These are phyloP conservation scores for Calliphora vomitoria DNA, from an alignment of 2,888 invertebrate species.

Conservation along the genomic window DNA sequence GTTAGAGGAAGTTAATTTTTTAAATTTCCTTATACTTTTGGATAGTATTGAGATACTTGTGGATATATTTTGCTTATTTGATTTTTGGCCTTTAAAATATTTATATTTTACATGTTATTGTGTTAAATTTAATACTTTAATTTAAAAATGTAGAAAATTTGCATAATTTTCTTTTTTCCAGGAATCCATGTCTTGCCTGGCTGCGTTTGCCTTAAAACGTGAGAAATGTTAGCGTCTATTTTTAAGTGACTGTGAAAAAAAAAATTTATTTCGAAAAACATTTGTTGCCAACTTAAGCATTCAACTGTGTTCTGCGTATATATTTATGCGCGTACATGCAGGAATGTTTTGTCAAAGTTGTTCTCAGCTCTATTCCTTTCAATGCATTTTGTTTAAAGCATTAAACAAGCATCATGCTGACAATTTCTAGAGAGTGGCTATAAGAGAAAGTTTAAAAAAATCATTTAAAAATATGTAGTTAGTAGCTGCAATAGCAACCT, in stretches of 20 bases:
- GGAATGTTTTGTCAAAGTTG: neutral
- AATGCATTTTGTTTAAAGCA: neutral
- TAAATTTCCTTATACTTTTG: neutral
- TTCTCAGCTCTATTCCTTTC: neutral
- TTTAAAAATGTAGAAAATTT: too few relatives aligned
- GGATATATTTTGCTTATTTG: neutral
- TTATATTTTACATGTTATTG: neutral
- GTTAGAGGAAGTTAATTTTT: neutral
- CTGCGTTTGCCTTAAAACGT: neutral
- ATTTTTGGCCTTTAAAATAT: neutral
- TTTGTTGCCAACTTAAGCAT: slow-evolving; percentile 26
- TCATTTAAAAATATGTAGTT: too few relatives aligned
- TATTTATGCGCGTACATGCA: neutral
- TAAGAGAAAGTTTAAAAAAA: neutral
- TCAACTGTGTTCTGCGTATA: neutral
- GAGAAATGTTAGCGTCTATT: neutral
- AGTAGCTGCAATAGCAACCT: too few relatives aligned
- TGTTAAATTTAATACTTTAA: neutral
- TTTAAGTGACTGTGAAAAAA: slow-evolving; percentile 1
- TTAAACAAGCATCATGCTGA: neutral
- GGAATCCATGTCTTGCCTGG: neutral
- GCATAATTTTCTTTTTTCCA: too few relatives aligned
- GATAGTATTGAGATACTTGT: neutral
- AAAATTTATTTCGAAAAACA: slow-evolving; percentile 16
- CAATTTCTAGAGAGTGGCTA: neutral